Conservation (phyloP, 2,888 invertebrate genomes). For the Tenthredo notha region DNA sequence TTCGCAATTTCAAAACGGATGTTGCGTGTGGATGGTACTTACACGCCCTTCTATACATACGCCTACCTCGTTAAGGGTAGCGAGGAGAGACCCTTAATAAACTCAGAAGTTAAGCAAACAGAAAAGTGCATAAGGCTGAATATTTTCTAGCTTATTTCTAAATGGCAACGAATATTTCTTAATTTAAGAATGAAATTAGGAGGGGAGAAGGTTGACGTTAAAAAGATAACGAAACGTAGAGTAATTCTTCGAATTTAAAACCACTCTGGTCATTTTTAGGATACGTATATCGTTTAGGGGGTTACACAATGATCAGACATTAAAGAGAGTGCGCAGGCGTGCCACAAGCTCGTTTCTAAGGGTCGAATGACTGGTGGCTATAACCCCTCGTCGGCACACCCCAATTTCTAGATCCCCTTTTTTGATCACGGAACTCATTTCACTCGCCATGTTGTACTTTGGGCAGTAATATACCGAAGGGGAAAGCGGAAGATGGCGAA, state of each 20-base stretch:
- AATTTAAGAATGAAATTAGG: background rate
- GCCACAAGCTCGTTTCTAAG: background rate
- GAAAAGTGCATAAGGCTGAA: background rate
- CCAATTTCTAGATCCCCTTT: constrained; percentile 34
- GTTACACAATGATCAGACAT: background rate
- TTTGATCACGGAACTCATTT: constrained; percentile 22
- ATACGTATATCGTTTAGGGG: background rate
- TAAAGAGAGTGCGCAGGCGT: constrained; percentile 18
- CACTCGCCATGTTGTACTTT: constrained; percentile 6
- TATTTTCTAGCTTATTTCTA: background rate
- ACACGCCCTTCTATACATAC: constrained; percentile 54
- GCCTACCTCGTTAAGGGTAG: constrained; percentile 63
- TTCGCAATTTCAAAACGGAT: constrained; percentile 21
- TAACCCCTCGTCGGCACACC: constrained; percentile 12
- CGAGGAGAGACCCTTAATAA: constrained; percentile 37
- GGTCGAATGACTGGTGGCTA: constrained; percentile 6
- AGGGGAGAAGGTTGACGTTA: too few species aligned
- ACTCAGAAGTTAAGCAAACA: constrained; percentile 28
- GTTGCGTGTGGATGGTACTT: background rate
- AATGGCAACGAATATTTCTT: background rate
- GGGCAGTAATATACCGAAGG: background rate
- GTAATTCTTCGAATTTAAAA: background rate
- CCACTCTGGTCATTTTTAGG: background rate
- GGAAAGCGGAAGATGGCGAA: constrained; percentile 3
- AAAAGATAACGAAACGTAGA: background rate